A percentile compares a stretch with the other conserved stretches of the same genome.
phyloP scores from a whole-genome alignment of 2,888 invertebrate genomes.

The Pimpla rufipes region DNA sequence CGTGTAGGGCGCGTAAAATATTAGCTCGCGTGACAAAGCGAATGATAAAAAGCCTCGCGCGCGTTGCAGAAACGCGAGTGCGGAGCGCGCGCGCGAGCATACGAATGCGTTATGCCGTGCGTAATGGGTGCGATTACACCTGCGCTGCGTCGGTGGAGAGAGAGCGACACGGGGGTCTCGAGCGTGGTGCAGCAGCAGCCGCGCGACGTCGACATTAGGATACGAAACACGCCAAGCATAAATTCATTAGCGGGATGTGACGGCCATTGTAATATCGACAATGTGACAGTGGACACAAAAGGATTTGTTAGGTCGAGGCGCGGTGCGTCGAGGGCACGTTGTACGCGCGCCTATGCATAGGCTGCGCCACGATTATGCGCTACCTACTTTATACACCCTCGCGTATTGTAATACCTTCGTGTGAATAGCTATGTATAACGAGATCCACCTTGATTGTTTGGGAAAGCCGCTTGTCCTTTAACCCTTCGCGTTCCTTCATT shows the following conservation, averaged over 20 bases:
- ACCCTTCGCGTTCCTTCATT: background rate
- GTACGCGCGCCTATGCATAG: background rate
- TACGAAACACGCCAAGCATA: slow-evolving; percentile 70
- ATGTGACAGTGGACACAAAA: slow-evolving; percentile 71
- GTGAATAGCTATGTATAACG: no score
- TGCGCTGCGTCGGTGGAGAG: slow-evolving; percentile 15
- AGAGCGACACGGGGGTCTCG: slow-evolving; percentile 13
- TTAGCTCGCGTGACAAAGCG: slow-evolving; percentile 1
- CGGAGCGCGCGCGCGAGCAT: background rate
- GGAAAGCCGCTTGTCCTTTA: slow-evolving; percentile 3
- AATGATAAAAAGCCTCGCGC: background rate
- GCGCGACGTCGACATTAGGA: slow-evolving; percentile 61
- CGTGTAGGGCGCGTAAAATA: background rate
- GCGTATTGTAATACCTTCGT: no score
- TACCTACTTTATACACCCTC: background rate
- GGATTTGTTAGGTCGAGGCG: slow-evolving; percentile 71
- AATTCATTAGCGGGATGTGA: slow-evolving; percentile 72
- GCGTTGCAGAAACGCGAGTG: background rate
- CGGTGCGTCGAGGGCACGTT: slow-evolving; percentile 52
- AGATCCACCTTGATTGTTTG: slow-evolving; percentile 7
- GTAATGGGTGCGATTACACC: slow-evolving; percentile 26
- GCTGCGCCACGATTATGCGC: slow-evolving; percentile 23
- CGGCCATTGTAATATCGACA: slow-evolving; percentile 73
- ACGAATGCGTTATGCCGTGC: slow-evolving; percentile 19
- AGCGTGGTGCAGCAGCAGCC: background rate